phyloP scores from a whole-genome alignment of 2,797 vertebrate genomes.

The Champsocephalus gunnari region DNA sequence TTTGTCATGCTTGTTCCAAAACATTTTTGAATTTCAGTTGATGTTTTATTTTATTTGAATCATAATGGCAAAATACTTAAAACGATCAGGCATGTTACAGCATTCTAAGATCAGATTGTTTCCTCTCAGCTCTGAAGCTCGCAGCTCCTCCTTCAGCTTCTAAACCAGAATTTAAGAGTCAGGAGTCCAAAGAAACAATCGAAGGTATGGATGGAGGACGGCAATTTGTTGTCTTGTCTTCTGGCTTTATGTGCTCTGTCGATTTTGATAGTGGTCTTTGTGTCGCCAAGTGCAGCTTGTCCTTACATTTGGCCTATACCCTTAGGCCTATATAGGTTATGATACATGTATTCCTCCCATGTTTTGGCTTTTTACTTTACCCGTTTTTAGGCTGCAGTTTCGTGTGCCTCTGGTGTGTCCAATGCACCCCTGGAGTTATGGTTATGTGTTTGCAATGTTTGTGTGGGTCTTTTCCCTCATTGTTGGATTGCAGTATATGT shows the following conservation, averaged over 20 bases:
- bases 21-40: not conserved
- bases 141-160: conserved; percentile 31
- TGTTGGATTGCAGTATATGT: not conserved
- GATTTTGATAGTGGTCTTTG: conserved; percentile 27
- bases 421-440: conserved; percentile 3
- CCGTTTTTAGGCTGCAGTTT: conserved; percentile 5
- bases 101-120: conserved; percentile 32
- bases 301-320: not conserved
- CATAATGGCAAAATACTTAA: not conserved
- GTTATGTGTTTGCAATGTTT: conserved; percentile 2
- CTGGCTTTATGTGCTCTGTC: conserved; percentile 30
- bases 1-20: not conserved
- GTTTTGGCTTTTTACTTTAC: not conserved
- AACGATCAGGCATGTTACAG: conserved; percentile 8
- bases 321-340: conserved; percentile 1
- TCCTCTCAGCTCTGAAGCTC: conserved; percentile 56
- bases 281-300: conserved; percentile 11
- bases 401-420: conserved; percentile 9
- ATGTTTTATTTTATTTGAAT: conserved; percentile 8
- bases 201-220: conserved; percentile 56
- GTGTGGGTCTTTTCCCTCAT: not conserved
- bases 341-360: not conserved
- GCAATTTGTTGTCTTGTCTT: conserved; percentile 15
- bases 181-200: conserved; percentile 49
- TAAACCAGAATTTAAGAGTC: conserved; percentile 50